Conservation (phyloP, 37 sponge, comb jelly and placozoan species). For the Theonella swinhoei region DNA sequence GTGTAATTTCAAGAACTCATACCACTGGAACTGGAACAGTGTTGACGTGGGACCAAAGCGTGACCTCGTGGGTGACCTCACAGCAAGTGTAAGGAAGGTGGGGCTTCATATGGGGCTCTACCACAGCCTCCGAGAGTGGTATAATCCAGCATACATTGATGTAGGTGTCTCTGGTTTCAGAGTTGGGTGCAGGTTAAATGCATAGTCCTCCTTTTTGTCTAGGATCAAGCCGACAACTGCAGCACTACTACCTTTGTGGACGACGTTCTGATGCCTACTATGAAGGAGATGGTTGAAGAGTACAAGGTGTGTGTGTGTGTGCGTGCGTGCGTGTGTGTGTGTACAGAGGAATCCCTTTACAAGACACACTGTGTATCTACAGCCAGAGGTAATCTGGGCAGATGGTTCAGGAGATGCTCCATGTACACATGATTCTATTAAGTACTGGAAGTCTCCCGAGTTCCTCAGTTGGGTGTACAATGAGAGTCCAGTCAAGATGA, state of each 20-base stretch:
- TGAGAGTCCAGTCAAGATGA: conserved; percentile 72
- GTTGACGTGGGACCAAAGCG: conserved; percentile 69
- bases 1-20: conserved; percentile 69
- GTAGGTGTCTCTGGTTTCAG: background rate
- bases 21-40: conserved; percentile 91
- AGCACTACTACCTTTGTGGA: conserved; percentile 61
- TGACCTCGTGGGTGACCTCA: conserved; percentile 73
- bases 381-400: conserved; percentile 80
- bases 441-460: conserved; percentile 78
- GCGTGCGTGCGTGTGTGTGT: too few species aligned
- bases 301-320: conserved; percentile 77
- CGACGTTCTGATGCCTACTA: conserved; percentile 64
- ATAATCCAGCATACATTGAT: conserved; percentile 68
- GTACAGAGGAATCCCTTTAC: background rate
- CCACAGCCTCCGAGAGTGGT: conserved; percentile 89
- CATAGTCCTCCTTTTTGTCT: background rate
- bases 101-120: conserved; percentile 81
- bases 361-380: too few species aligned
- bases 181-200: background rate
- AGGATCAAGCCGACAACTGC: conserved; percentile 72
- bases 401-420: conserved; percentile 75
- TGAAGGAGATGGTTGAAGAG: conserved; percentile 57
- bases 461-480: conserved; percentile 85
- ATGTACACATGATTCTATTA: conserved; percentile 60
- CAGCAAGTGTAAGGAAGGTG: conserved; percentile 56